Base-by-base conservation (phyloP, 1,140 invertebrate genomes). In the Scaptodrosophila lebanonensis region DNA sequence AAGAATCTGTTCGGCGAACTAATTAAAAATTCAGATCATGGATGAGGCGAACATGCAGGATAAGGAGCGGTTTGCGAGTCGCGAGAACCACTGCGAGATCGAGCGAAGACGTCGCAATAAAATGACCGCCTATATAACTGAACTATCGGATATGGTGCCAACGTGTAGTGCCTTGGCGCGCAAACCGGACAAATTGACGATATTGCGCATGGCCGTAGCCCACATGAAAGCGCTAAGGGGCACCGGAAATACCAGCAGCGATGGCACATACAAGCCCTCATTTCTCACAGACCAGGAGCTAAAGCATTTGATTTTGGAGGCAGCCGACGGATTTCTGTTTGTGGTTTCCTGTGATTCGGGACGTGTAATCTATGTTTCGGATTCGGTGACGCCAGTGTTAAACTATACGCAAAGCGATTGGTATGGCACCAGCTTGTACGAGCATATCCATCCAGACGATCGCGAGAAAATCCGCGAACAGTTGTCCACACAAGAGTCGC, bases 61-160 rank as follows among this genome's bases (percentile, higher is more conserved):
- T 88, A 97, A 97, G 89, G 96, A 98, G 87, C 91, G 95, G 76
- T 98, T 96, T 91, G 96, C 96, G 63, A 92, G 93, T 88, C 94
- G 98, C 87, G 98, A 99, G 91, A 99, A 99, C 88, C 98, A 99
- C 90, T 99, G 97, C 90, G 98, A 99, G 89, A 99, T 99, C 87
- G 98, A 99, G 88, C 91, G 98, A 66, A 91, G 98, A 56, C 90
- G 98, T 66, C 91, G 98, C 53, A 99, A 99, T 90, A 99, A 99
- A 92, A 99, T 99, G 98, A 99, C 98, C 53, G 95, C 97, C 54
- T 99, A 99, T 89, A 99, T 99, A 84, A 99, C 98, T 66, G 98
- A 99, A 90, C 91, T 99, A 59, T 99, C 97, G 54, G 98, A 99
- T 88, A 99, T 99, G 98, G 98, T 99, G 66, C 98, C 98, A 71